phyloP scores from a whole-genome alignment of 2,888 invertebrate genomes.

The Parasteatoda lunata region DNA sequence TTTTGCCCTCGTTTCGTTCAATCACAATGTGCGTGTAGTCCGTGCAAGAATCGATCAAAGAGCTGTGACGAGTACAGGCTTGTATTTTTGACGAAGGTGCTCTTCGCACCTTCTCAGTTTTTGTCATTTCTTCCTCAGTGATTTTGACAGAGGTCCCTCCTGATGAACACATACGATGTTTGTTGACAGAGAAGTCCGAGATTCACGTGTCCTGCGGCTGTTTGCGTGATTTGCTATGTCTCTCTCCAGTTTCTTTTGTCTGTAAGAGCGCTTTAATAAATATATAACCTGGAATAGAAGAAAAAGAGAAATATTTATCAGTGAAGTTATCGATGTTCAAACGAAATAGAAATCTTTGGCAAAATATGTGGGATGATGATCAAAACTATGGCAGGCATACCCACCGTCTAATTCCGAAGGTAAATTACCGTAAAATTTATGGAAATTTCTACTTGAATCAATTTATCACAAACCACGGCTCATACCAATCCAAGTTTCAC shows the following conservation, averaged over 20 bases:
- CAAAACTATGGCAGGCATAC: too few species aligned
- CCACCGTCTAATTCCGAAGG: too few species aligned
- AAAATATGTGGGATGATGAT: too few species aligned
- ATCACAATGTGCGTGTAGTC: neutral
- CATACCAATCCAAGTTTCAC: too few species aligned
- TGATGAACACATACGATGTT: conserved; percentile 31
- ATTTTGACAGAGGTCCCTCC: conserved; percentile 11
- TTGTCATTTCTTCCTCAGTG: conserved; percentile 38
- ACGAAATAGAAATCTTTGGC: too few species aligned
- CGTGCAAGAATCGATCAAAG: conserved; percentile 6
- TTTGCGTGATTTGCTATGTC: conserved; percentile 33
- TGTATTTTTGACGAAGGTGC: conserved; percentile 27
- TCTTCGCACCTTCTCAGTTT: conserved; percentile 36
- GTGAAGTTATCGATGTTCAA: too few species aligned
- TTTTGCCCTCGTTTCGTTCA: too few species aligned
- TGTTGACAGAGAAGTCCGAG: conserved; percentile 54
- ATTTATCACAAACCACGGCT: too few species aligned
- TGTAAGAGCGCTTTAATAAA: conserved; percentile 42
- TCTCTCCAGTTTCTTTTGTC: conserved; percentile 33
- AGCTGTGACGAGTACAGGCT: conserved; percentile 38
- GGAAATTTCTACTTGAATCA: too few species aligned
- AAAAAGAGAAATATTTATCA: too few species aligned
- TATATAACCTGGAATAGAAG: conserved; percentile 29
- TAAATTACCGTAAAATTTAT: too few species aligned
- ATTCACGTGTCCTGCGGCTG: conserved; percentile 40